Evolutionary conservation across 2,888 invertebrate genomes (phyloP), one percentile per base, ranked within the genome.

Genomic region (Rugalucina vietnamica): DNA sequence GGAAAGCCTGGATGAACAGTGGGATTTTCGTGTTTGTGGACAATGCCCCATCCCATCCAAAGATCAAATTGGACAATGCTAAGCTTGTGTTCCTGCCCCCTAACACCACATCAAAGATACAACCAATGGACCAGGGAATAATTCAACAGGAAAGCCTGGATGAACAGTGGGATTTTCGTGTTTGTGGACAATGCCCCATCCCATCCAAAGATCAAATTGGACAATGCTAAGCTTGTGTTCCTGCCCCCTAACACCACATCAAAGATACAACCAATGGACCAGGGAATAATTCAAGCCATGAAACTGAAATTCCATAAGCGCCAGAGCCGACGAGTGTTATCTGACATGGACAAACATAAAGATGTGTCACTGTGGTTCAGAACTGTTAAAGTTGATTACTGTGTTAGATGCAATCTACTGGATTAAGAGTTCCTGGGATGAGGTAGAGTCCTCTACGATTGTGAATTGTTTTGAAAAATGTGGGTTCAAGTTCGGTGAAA

Each of bases 1-100:
- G 77, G 29, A 85, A 83, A 39, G 85, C 84, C 0, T 88, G 85
- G 86, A 86, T 88, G 88, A 65, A 54, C n/a, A 50, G 73, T 43
- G 32, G 18, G 0, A 14, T 86, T 54, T 76, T 83, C 0, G 43
- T 86, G 43, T 76, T 86, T 14, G n/a, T 86, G 27, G 86, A 86
- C 71, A 86, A 86, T 65, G 76, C 82, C 0, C 83, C 83, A 0
- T 50, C 43, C 0, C 83, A 83, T 70, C 86, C 81, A 18, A 32
- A 77, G 12, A 50, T 83, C 21, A 71, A 21, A 1, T 34, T 85
- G 32, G 54, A 32, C 34, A 76, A 82, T 37, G 77, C 82, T 14
- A 82, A 85, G 75, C 39, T 85, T 18, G 71, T 65, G 43, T 80
- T 86, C 65, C 65, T 83, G 1, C 86, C 86, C 18, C 32, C 83